These are phyloP conservation scores for Labeo catla DNA, from an alignment of 2,113 vertebrate species.

Conservation along the genomic window DNA sequence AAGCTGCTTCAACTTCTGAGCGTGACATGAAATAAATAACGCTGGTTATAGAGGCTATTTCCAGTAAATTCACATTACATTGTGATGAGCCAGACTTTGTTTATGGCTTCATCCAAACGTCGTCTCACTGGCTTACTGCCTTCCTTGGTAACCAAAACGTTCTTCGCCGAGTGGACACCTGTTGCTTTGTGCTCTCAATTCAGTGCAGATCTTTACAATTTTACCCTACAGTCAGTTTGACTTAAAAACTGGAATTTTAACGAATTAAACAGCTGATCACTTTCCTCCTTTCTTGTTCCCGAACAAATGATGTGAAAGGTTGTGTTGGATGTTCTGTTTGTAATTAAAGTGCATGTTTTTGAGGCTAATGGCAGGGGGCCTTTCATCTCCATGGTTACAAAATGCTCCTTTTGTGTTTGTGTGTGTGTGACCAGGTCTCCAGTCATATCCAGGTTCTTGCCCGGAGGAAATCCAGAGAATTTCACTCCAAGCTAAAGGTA, in stretches of 20 bases:
- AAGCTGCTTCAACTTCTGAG: not conserved
- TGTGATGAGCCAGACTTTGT: not conserved
- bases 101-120: constrained; percentile 11
- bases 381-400: constrained; percentile 98
- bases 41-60: not conserved
- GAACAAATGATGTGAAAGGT: constrained; percentile 14
- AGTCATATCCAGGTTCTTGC: constrained; percentile 99
- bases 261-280: not conserved
- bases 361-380: constrained; percentile 86
- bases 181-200: constrained; percentile 37
- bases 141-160: constrained; percentile 7
- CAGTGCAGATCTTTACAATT: not conserved
- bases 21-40: not conserved
- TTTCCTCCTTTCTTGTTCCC: not conserved
- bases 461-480: constrained; percentile 98
- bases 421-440: constrained; percentile 89
- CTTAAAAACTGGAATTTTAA: not conserved
- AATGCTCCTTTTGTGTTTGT: constrained; percentile 89
- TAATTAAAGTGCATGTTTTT: constrained; percentile 36
- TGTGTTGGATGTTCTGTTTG: constrained; percentile 39
- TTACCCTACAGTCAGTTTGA: not conserved
- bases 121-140: constrained; percentile 9
- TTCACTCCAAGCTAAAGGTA: constrained; percentile 99
- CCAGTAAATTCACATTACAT: constrained; percentile 17
- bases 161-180: constrained; percentile 19